These are phyloP conservation scores for Thaumetopoea pityocampa DNA, from an alignment of 1,140 invertebrate species.

Conservation along the genomic window DNA sequence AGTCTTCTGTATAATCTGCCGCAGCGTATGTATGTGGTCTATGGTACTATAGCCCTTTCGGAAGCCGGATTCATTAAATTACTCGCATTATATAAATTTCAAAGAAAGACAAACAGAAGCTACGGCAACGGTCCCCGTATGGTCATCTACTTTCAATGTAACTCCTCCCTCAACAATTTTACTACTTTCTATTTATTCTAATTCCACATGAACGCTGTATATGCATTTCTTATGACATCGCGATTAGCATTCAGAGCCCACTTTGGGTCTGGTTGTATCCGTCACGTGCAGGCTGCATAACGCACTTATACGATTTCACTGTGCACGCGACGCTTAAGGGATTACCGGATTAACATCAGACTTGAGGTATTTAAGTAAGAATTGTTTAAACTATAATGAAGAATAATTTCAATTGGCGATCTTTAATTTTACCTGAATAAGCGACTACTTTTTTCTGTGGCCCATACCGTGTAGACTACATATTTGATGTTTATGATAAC, in stretches of 20 bases:
- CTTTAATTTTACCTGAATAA: too few relatives aligned
- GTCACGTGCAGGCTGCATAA: conserved; percentile 23
- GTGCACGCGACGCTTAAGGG: conserved; percentile 27
- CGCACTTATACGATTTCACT: conserved; percentile 47
- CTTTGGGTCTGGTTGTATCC: conserved; percentile 17
- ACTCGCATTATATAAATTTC: too few relatives aligned
- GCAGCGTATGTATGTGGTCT: too few relatives aligned
- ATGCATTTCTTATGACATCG: conserved; percentile 27
- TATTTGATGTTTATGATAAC: too few relatives aligned
- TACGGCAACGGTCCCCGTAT: conserved; percentile 1
- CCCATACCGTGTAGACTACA: too few relatives aligned
- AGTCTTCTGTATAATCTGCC: too few relatives aligned
- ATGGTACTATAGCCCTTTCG: too few relatives aligned
- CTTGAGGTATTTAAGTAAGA: too few relatives aligned
- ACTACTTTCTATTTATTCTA: conserved; percentile 17
- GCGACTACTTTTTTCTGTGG: too few relatives aligned
- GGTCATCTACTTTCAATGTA: conserved; percentile 14
- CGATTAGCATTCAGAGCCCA: conserved; percentile 29
- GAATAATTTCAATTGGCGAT: too few relatives aligned
- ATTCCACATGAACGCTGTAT: conserved; percentile 6
- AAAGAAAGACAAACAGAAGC: background rate
- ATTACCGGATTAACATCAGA: conserved; percentile 20
- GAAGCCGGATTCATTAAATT: too few relatives aligned
- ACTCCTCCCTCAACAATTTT: background rate
- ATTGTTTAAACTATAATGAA: too few relatives aligned